Evolutionary conservation across 2,113 vertebrate species (phyloP).

Genomic region (Seriola aureovittata): DNA sequence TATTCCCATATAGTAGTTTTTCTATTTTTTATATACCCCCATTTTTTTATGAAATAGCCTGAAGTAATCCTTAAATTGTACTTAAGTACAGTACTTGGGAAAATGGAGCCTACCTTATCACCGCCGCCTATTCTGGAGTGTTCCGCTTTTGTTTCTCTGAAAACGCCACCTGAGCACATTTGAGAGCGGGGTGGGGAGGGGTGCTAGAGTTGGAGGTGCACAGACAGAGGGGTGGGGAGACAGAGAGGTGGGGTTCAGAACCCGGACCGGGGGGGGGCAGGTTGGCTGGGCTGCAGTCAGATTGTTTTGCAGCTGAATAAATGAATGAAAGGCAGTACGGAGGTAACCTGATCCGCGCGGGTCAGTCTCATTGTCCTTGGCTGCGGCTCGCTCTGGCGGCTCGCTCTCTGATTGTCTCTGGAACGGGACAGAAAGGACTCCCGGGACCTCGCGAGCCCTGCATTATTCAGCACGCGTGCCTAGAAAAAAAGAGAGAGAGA

Average conservation of each 20-base stretch:
- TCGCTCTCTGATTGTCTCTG: slow-evolving; percentile 75
- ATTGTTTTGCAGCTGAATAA: slow-evolving; percentile 75
- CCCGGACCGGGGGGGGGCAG: neutral
- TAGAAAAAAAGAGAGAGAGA: neutral
- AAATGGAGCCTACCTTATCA: neutral
- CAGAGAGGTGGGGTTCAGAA: slow-evolving; percentile 2
- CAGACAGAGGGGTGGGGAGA: neutral
- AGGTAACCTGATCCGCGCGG: slow-evolving; percentile 80
- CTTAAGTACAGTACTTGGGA: neutral
- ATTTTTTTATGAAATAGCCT: neutral
- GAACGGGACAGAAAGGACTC: slow-evolving; percentile 82
- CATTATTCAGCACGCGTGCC: slow-evolving; percentile 86
- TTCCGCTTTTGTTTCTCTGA: slow-evolving; percentile 33
- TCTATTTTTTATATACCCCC: neutral
- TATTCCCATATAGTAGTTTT: neutral
- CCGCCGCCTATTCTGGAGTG: slow-evolving; percentile 4
- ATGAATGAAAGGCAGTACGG: slow-evolving; percentile 71
- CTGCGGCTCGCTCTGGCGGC: slow-evolving; percentile 61
- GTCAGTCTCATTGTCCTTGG: slow-evolving; percentile 75
- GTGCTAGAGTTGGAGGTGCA: neutral
- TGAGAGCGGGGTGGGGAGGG: neutral
- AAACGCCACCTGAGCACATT: slow-evolving; percentile 62
- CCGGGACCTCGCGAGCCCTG: slow-evolving; percentile 76
- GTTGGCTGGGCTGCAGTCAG: slow-evolving; percentile 49
- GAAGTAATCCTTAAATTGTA: neutral